Percentiles rank a stretch among this genome's conserved stretches.
Evolutionary conservation across 1,140 invertebrate species (phyloP).

Genomic region (Meloidogyne exigua): DNA sequence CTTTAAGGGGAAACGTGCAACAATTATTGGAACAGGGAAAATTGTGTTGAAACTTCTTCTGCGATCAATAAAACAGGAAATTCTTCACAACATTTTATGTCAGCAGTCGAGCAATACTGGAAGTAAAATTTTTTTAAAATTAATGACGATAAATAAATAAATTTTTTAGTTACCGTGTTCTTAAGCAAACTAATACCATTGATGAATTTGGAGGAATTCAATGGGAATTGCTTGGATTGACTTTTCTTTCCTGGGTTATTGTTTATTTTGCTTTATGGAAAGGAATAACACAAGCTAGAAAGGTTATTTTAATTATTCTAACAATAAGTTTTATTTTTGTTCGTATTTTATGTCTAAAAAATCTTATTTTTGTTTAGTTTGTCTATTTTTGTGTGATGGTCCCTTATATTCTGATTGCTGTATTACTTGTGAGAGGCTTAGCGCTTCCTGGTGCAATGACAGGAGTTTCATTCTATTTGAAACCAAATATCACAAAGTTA

Average conservation of each 20-base stretch:
- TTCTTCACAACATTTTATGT: constrained; percentile 11
- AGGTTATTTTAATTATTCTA: constrained; percentile 71
- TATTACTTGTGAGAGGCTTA: constrained; percentile 83
- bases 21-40: constrained; percentile 71
- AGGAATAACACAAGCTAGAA: constrained; percentile 91
- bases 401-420: constrained; percentile 84
- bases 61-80: too few species aligned
- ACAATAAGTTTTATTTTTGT: constrained; percentile 2
- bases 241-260: constrained; percentile 83
- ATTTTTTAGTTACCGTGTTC: constrained; percentile 77
- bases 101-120: constrained; percentile 61
- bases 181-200: constrained; percentile 82
- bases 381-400: constrained; percentile 92
- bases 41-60: constrained; percentile 31
- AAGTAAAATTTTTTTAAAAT: constrained; percentile 48
- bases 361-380: constrained; percentile 66
- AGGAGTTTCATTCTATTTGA: constrained; percentile 87
- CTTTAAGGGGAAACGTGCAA: constrained; percentile 73
- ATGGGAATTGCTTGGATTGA: constrained; percentile 84
- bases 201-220: constrained; percentile 79
- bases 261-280: constrained; percentile 98
- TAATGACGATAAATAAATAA: too few species aligned
- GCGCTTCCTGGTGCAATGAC: constrained; percentile 85
- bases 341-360: too few species aligned
- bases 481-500: constrained; percentile 71